Percentiles rank a stretch among this genome's conserved stretches.
Evolutionary conservation across 2,888 invertebrate species (phyloP).

Genomic region (Perizoma flavofasciatum): DNA sequence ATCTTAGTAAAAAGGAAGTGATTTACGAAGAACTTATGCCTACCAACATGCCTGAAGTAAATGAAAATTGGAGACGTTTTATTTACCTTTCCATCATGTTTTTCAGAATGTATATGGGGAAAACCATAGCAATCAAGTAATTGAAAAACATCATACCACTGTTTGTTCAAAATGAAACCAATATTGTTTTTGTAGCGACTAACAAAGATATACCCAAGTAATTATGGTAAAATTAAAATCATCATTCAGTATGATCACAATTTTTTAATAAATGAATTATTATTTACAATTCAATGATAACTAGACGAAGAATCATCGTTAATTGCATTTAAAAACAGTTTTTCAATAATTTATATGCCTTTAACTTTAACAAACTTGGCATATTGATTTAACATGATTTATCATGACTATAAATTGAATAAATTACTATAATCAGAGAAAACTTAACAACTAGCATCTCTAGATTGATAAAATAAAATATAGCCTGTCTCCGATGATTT

Average conservation of each 20-base stretch:
- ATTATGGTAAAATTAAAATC: constrained; percentile 37
- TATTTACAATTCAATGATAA: constrained; percentile 74
- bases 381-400: constrained; percentile 69
- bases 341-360: constrained; percentile 75
- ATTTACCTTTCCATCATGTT: no score
- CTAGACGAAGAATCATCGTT: constrained; percentile 55
- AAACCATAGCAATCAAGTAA: no score
- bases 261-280: constrained; percentile 69
- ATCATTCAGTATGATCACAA: constrained; percentile 60
- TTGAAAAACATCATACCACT: no score
- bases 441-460: constrained; percentile 88
- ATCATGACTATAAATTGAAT: constrained; percentile 72
- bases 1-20: no score
- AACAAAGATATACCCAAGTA: no score
- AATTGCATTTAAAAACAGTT: constrained; percentile 50
- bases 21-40: no score
- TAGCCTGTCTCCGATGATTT: constrained; percentile 99
- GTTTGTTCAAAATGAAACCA: no score
- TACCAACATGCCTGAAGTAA: no score
- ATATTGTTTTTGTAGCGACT: no score
- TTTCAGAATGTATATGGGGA: no score
- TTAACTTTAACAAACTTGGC: constrained; percentile 80
- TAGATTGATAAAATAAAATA: constrained; percentile 99
- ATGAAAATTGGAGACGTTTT: no score
- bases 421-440: constrained; percentile 73